These are phyloP conservation scores for Cybosia mesomella DNA, from an alignment of 2,888 invertebrate genomes.

Conservation along the genomic window DNA sequence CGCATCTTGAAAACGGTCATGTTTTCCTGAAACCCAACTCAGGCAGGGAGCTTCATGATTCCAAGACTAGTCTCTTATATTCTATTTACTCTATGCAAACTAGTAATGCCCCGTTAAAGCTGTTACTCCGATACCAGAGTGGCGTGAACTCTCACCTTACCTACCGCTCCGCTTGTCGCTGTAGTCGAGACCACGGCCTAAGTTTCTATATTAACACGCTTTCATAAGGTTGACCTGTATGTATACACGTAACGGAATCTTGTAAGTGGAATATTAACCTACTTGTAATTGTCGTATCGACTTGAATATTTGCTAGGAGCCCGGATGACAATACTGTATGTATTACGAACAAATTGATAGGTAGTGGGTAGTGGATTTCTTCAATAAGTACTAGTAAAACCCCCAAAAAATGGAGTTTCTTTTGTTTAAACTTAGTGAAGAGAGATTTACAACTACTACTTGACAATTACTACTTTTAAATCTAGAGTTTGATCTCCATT, in stretches of 20 bases:
- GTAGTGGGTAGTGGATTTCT: not conserved
- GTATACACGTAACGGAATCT: not conserved
- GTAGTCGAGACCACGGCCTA: not conserved
- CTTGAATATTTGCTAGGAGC: not conserved
- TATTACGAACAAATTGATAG: not conserved
- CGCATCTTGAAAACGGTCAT: too few relatives aligned
- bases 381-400: not conserved
- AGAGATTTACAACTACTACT: not conserved
- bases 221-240: conserved; percentile 1
- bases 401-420: not conserved
- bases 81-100: too few relatives aligned
- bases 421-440: not conserved
- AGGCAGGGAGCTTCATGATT: too few relatives aligned
- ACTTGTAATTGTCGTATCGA: not conserved
- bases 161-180: not conserved
- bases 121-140: not conserved
- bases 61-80: too few relatives aligned
- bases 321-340: not conserved
- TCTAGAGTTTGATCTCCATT: too few relatives aligned
- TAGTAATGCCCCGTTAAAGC: too few relatives aligned
- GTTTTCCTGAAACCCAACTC: too few relatives aligned
- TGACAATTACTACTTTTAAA: not conserved
- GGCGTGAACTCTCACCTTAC: not conserved
- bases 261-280: conserved; percentile 5
- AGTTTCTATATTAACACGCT: conserved; percentile 5